Evolutionary conservation across 2,797 vertebrate species (phyloP), one percentile per base, ranked within the genome.

Genomic region (Uromys caudimaculatus): DNA sequence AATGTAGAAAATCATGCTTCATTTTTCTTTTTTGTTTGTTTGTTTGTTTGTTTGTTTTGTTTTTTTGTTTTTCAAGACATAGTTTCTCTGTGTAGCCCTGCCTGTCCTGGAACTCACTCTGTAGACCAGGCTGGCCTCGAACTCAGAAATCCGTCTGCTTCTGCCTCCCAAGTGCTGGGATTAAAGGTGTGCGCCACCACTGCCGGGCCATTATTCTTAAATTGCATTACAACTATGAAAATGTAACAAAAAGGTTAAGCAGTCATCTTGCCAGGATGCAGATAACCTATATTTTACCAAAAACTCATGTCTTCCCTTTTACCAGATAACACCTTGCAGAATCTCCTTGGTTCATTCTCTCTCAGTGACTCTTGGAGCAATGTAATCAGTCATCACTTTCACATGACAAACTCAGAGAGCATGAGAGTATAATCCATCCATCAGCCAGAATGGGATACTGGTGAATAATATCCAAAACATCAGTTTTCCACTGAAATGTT

Each of bases 141-240:
- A n/a, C n/a, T n/a, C n/a, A n/a, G n/a, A n/a, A n/a, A n/a, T n/a
- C n/a, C n/a, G n/a, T n/a, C n/a, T n/a, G n/a, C n/a, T n/a, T n/a
- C n/a, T n/a, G n/a, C n/a, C n/a, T n/a, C n/a, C n/a, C n/a, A n/a
- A n/a, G n/a, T n/a, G n/a, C n/a, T n/a, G n/a, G n/a, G n/a, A n/a
- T n/a, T n/a, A n/a, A n/a, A n/a, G n/a, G n/a, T n/a, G n/a, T n/a
- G n/a, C n/a, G n/a, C n/a, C n/a, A n/a, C n/a, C n/a, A n/a, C n/a
- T n/a, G n/a, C n/a, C n/a, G n/a, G n/a, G n/a, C n/a, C n/a, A n/a
- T 24, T 89, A 89, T 75, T 78, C 41, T 81, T 83, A 89, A 89
- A 35, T 27, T 54, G n/a, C 21, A 54, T 17, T 16, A 38, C 54
- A 38, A 29, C 21, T 29, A 54, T 54, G 84, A 54, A 54, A 87